A percentile compares a stretch with the other conserved stretches of the same genome.
Conservation (phyloP, 2,888 invertebrate species). For the Heliconius ethilla region DNA sequence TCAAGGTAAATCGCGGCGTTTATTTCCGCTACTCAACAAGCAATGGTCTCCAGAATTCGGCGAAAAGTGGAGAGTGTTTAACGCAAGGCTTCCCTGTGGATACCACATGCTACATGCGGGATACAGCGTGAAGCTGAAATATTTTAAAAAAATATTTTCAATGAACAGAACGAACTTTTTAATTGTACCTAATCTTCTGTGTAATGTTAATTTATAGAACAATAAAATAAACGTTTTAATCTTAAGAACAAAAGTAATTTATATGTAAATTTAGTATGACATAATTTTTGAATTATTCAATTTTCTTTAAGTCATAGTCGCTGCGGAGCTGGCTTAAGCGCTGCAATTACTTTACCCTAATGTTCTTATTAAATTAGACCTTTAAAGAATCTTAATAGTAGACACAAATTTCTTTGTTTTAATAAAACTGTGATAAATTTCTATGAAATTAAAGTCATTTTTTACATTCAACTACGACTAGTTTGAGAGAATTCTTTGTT, state of each 20-base stretch:
- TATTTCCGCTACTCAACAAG: not conserved
- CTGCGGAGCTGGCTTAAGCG: conserved; percentile 17
- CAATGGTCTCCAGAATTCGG: not conserved
- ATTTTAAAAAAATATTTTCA: not conserved
- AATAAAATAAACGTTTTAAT: conserved; percentile 9
- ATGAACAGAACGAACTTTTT: not conserved
- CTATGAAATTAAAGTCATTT: not conserved
- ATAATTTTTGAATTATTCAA: conserved; percentile 24
- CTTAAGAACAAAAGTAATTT: conserved; percentile 16
- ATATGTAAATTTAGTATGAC: conserved; percentile 26
- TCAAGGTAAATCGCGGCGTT: not conserved
- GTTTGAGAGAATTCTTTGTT: no score
- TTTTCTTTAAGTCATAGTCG: conserved; percentile 21
- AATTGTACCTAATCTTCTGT: not conserved
- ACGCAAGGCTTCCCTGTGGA: not conserved
- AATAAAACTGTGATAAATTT: not conserved
- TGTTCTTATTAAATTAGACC: conserved; percentile 25
- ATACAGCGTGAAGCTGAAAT: not conserved
- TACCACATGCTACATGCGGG: not conserved
- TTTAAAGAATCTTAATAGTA: conserved; percentile 5
- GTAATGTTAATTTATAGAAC: not conserved
- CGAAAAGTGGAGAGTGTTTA: not conserved
- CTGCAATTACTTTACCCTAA: conserved; percentile 29
- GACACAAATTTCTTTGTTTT: conserved; percentile 13
- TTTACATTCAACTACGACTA: not conserved